A percentile compares a stretch with the other conserved stretches of the same genome.
phyloP scores from a whole-genome alignment of 35 echinoderm and acorn worm species.

The Diadema setosum region DNA sequence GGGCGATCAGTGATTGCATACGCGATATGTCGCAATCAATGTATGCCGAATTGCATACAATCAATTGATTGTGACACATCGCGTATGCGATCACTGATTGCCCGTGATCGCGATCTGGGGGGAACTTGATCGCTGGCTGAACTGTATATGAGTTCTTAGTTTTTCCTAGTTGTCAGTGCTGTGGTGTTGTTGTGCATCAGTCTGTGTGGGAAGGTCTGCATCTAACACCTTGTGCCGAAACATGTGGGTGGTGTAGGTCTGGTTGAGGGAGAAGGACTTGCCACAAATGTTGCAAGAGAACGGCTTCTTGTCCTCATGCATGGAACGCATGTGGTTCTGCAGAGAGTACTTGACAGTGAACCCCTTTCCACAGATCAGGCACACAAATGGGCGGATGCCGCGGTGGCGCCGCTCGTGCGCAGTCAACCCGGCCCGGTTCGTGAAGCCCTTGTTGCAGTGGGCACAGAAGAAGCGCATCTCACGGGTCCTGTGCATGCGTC shows the following conservation, averaged over 20 bases:
- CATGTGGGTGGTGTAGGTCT: background rate
- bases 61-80: no score
- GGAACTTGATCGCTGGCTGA: no score
- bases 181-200: background rate
- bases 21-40: no score
- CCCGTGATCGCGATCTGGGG: no score
- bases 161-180: no score
- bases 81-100: no score
- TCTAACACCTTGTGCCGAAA: background rate
- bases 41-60: no score
- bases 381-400: constrained; percentile 48
- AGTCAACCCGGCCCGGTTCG: background rate
- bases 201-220: background rate
- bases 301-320: constrained; percentile 5
- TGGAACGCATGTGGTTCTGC: constrained; percentile 47
- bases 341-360: constrained; percentile 71
- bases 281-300: constrained; percentile 29
- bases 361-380: constrained; percentile 55
- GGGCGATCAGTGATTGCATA: no score
- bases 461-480: background rate
- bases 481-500: background rate
- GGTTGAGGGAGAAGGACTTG: constrained; percentile 20
- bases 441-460: constrained; percentile 21
- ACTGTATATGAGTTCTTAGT: no score
- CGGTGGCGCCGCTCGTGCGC: constrained; percentile 20